A percentile compares a stretch with the other conserved stretches of the same genome.
Evolutionary conservation across 2,113 vertebrate genomes (phyloP).

Genomic region (Arvicanthis niloticus): DNA sequence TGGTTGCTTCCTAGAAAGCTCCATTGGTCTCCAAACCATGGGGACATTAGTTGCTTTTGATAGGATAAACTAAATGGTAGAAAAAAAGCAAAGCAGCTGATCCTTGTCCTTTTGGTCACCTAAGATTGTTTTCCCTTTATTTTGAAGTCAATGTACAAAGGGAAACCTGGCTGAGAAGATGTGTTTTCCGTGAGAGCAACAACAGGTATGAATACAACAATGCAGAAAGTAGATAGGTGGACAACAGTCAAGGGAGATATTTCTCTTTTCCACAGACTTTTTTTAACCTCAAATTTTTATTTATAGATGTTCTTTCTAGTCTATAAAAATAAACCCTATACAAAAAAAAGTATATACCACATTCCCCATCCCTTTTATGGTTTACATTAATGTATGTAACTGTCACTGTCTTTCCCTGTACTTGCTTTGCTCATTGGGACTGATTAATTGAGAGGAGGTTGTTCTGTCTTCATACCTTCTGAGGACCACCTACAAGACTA

Average conservation of each 20-base stretch:
- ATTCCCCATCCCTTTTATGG: neutral
- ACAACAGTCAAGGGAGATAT: neutral
- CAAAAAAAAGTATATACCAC: neutral
- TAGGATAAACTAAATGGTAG: neutral
- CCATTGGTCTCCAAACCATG: neutral
- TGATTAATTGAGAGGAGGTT: neutral
- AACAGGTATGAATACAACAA: neutral
- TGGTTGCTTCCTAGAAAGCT: slow-evolving; percentile 9
- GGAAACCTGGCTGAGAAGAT: slow-evolving; percentile 24
- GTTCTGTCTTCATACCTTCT: neutral
- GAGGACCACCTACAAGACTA: neutral
- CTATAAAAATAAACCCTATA: neutral
- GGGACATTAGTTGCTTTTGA: slow-evolving; percentile 3
- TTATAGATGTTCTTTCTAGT: neutral
- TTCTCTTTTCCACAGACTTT: neutral
- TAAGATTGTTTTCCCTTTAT: neutral
- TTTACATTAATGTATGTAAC: neutral
- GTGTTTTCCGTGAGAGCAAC: neutral
- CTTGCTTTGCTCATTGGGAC: slow-evolving; percentile 4
- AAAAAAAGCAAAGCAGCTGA: neutral
- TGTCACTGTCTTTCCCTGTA: neutral
- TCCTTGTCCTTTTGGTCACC: neutral
- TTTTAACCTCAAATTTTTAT: neutral
- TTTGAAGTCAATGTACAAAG: slow-evolving; percentile 31
- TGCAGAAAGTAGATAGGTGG: slow-evolving; percentile 36